These are phyloP conservation scores for Proctacanthus coquilletti DNA, from an alignment of 1,140 invertebrate genomes.

Conservation along the genomic window DNA sequence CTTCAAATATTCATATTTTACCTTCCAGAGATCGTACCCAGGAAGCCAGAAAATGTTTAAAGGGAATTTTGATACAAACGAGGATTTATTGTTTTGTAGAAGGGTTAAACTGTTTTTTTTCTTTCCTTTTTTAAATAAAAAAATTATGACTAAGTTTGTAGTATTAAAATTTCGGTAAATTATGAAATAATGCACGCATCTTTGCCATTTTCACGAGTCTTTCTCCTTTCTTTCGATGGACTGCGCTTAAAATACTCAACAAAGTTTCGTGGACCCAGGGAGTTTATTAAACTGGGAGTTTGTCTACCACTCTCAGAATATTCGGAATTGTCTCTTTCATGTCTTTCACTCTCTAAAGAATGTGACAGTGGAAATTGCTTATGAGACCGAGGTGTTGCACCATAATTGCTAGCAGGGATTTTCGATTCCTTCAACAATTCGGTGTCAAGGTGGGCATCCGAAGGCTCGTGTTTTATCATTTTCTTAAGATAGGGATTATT, in stretches of 20 bases:
- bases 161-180: too few relatives aligned
- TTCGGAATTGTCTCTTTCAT: too few relatives aligned
- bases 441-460: not conserved
- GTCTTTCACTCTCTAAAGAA: not conserved
- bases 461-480: constrained; percentile 14
- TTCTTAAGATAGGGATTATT: constrained; percentile 27
- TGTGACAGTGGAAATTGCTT: not conserved
- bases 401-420: not conserved
- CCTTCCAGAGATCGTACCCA: not conserved
- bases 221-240: constrained; percentile 4
- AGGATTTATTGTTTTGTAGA: too few relatives aligned
- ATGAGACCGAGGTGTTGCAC: not conserved
- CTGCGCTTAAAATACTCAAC: constrained; percentile 20
- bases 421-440: not conserved
- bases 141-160: too few relatives aligned
- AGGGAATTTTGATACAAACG: too few relatives aligned
- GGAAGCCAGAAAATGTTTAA: too few relatives aligned
- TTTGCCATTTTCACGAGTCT: constrained; percentile 13
- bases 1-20: not conserved
- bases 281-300: not conserved
- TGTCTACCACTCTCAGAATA: too few relatives aligned
- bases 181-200: constrained; percentile 28
- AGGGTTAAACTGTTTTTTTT: too few relatives aligned
- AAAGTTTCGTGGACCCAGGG: constrained; percentile 4
- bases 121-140: too few relatives aligned